Percentiles rank a stretch among this genome's conserved stretches.
Conservation (phyloP, 2,113 vertebrate species). For the cat (Felis catus) region F.catus_Fca126_mat1.0 CM031419.1:1148001-1148500, state of each 20-base stretch:
- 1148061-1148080: rapidly evolving
- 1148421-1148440: too few relatives aligned
- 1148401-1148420: not conserved
- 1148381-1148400: not conserved
- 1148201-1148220: not conserved
- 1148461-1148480: too few relatives aligned
- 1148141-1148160: rapidly evolving
- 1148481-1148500: not conserved
- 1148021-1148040: rapidly evolving
- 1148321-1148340: rapidly evolving
- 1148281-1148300: not conserved
- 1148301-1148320: not conserved
- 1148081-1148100: rapidly evolving
- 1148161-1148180: too few relatives aligned
- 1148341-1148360: not conserved
- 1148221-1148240: rapidly evolving
- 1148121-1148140: not conserved
- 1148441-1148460: too few relatives aligned
- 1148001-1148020: not conserved
- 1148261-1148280: not conserved
- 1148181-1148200: not conserved
- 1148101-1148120: not conserved
- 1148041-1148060: too few relatives aligned
- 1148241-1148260: not conserved
- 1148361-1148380: too few relatives aligned